Evolutionary conservation across 2,797 vertebrate genomes (phyloP), one percentile per base, ranked within the genome.

Genomic region (Bradypus variegatus): DNA sequence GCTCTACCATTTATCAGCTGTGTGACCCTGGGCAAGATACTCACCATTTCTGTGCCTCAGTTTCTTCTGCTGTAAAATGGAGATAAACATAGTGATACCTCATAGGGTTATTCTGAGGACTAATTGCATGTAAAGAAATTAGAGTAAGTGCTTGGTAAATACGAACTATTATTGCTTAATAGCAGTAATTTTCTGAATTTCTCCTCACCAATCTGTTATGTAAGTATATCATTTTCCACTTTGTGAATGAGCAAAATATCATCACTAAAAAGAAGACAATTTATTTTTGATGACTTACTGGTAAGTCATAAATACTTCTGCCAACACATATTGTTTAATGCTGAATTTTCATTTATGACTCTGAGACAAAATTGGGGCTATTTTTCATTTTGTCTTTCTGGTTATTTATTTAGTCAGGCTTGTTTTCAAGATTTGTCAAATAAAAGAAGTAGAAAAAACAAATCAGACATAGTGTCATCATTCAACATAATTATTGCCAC

Each of bases 241-340:
- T 85, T 60, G 82, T 33, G n/a, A 91, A 89, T 55, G 82, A 77
- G 12, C 14, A 83, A 83, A 70, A 45, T 76, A 41, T n/a, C 70
- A 36, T 78, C 65, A 75, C 8, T 50, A 77, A 83, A 87, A 70
- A 69, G 15, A 78, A 85, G 72, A 73, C 25, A 41, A 73, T 76
- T 84, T 53, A 60, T 48, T 67, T 88, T 87, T 65, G n/a, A 29
- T 64, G 9, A 86, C 16, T 75, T 88, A 76, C 41, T 84, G 70
- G 16, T 29, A 89, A 87, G 29, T 93, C 29, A 60, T 33, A 88
- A 84, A 69, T 88, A 31, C 36, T 92, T 92, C 41, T 88, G 31
- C 21, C 48, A 53, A 83, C 48, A 29, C 13, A 53, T 53, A 91
- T 84, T 84, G 53, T 55, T 72, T 58, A 92, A 60, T 16, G 2